Evolutionary conservation across 2,888 invertebrate species (phyloP), one percentile per base, ranked within the genome.

Genomic region (Coelogynopora nodosa): DNA sequence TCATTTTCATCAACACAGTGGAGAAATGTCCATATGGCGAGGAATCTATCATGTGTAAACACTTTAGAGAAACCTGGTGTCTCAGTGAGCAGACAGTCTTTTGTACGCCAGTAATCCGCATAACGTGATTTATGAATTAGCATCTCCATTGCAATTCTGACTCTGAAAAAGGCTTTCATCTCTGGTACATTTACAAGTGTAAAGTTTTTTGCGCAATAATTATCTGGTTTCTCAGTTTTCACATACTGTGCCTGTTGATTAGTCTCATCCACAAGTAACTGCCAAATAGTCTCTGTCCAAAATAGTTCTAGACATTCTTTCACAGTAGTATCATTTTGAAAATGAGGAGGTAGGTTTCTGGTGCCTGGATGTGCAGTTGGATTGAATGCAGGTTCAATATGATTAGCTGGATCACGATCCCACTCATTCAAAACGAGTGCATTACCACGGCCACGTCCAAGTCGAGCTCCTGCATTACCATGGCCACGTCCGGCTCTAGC

Each of bases 111-210:
- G 67, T 88, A 88, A 18, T 87, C 84, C 80, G 28, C 67, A 30
- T 87, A 88, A 13, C 83, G 29, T 28, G 82, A 82, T 82, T 88
- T 86, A 23, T 83, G 26, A 84, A 87, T 28, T 28, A 84, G 30
- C 84, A 85, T 49, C 82, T 88, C 88, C 88, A 88, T 88, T 0
- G 83, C 18, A 18, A 88, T 31, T 67, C 87, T 27, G 26, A 88
- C 67, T 1, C 88, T 88, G 28, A 88, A n/a, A 74, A 88, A 87
- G 81, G 88, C 87, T 84, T 88, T 88, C 84, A 88, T 84, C 67
- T 87, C 88, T 85, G 31, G 74, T 0, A 88, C 86, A 87, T 85
- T 88, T 0, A 86, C 86, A 87, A 86, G 88, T 86, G 87, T 81
- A 81, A 81, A 81, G 81, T 23, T 26, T 81, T 81, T 81, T 26